phyloP scores from a whole-genome alignment of 1,140 invertebrate genomes.

The Drosophila albomicans region DNA sequence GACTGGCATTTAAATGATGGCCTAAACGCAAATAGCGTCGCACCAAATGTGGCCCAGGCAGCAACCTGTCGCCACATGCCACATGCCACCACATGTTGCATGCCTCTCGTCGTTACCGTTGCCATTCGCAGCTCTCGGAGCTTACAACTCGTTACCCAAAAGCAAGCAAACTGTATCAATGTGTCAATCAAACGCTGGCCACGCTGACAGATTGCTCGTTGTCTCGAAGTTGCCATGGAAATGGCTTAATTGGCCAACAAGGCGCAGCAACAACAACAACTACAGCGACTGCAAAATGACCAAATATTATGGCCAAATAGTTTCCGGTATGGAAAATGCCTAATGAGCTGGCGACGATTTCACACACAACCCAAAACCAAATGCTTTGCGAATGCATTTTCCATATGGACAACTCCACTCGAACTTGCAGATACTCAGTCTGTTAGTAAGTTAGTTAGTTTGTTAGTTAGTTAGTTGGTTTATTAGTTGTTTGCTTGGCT shows the following conservation, averaged over 20 bases:
- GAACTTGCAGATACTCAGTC: not conserved
- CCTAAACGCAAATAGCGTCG: slow-evolving; percentile 63
- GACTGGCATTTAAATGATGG: slow-evolving; percentile 64
- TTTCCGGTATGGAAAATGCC: slow-evolving; percentile 75
- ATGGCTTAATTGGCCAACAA: slow-evolving; percentile 60
- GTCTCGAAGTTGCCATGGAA: slow-evolving; percentile 38
- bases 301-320: slow-evolving; percentile 82
- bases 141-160: slow-evolving; percentile 27
- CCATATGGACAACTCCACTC: slow-evolving; percentile 8
- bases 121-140: not conserved
- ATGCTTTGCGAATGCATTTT: not conserved
- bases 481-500: not conserved
- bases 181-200: slow-evolving; percentile 64
- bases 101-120: not conserved
- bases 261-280: slow-evolving; percentile 27
- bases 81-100: not conserved
- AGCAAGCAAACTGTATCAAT: slow-evolving; percentile 70
- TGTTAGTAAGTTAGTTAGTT: not conserved
- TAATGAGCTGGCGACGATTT: slow-evolving; percentile 74
- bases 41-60: slow-evolving; percentile 46
- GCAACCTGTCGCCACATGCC: slow-evolving; percentile 43
- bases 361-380: slow-evolving; percentile 52
- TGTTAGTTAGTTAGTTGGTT: not conserved
- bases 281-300: slow-evolving; percentile 48
- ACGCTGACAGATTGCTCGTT: slow-evolving; percentile 49